Base-by-base conservation (phyloP, 2,113 vertebrate species). In the Aramus guarauna region DNA sequence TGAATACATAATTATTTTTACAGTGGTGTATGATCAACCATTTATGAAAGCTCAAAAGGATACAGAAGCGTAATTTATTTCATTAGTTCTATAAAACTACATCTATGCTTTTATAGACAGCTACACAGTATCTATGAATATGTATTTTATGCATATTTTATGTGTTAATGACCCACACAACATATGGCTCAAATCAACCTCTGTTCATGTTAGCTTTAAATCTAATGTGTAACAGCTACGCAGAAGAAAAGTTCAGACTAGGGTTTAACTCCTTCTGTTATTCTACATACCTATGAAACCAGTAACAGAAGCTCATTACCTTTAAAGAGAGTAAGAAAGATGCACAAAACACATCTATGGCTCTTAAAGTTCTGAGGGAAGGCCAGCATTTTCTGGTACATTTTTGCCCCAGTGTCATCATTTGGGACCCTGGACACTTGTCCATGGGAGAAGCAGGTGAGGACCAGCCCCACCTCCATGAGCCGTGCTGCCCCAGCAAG, bases 131-230 rank as follows among this genome's bases (percentile, higher is more conserved):
- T 64, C 71, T 71, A 73, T 71, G 78, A 93, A 88, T 94, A 79
- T 67, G 77, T 47, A 85, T 95, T 88, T 85, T 55, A 92, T 92
- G 72, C 45, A 85, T 92, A 92, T 80, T 94, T 83, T 69, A 64
- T 81, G 52, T 74, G 74, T 55, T 93, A 94, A 92, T 7, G 8
- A 90, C 47, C 50, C 53, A 50, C 62, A 75, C 55, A 90, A 85
- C 2, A 12, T 92, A 78, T 79, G 81, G 74, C 48, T 95, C 66
- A 87, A 72, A 76, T 93, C 60, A 87, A 37, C 26, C 76, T 90
- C 81, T 94, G 87, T 34, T 92, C 43, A 14, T 27, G 60, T 60
- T 82, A 48, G 60, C 77, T 88, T 85, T 91, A 81, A 53, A 72
- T 76, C 21, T 92, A 48, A 9, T 2, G 6, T 72, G 47, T 73